A percentile compares a stretch with the other conserved stretches of the same genome.
Conservation (phyloP, 2,113 vertebrate genomes). For the Halichoerus grypus region DNA sequence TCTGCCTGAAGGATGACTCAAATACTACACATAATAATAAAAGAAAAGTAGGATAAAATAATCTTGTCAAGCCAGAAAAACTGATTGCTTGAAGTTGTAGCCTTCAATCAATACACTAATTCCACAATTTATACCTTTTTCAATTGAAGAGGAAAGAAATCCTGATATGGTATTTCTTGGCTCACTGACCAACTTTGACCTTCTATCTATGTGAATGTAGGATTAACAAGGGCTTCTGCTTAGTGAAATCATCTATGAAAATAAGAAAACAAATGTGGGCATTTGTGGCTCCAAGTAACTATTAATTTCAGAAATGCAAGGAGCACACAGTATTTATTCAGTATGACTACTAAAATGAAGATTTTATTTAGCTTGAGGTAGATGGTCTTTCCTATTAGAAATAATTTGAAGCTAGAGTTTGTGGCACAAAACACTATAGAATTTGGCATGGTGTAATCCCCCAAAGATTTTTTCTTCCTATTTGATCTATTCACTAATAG, state of each 20-base stretch:
- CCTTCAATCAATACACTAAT: conserved; percentile 99
- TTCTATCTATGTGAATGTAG: conserved; percentile 94
- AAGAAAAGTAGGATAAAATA: conserved; percentile 99
- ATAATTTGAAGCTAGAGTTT: neutral
- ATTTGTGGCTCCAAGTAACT: conserved; percentile 92
- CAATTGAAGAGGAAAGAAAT: conserved; percentile 96
- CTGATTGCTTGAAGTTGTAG: conserved; percentile 98
- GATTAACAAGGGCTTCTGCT: conserved; percentile 96
- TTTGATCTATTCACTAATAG: conserved; percentile 51
- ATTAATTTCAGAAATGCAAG: conserved; percentile 92
- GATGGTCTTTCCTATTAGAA: neutral
- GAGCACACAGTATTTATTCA: conserved; percentile 77
- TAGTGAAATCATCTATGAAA: conserved; percentile 96
- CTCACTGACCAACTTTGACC: conserved; percentile 99
- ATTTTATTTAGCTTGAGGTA: neutral
- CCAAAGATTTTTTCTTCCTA: neutral
- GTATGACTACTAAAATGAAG: neutral
- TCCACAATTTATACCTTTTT: conserved; percentile 99
- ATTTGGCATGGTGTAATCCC: neutral
- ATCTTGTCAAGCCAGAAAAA: conserved; percentile 99
- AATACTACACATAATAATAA: conserved; percentile 99
- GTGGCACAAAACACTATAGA: neutral
- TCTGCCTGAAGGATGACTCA: conserved; percentile 99
- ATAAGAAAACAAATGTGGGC: conserved; percentile 93
- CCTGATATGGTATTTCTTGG: conserved; percentile 99